Evolutionary conservation across 2,113 vertebrate species (phyloP).

Genomic region (Empidonax traillii): DNA sequence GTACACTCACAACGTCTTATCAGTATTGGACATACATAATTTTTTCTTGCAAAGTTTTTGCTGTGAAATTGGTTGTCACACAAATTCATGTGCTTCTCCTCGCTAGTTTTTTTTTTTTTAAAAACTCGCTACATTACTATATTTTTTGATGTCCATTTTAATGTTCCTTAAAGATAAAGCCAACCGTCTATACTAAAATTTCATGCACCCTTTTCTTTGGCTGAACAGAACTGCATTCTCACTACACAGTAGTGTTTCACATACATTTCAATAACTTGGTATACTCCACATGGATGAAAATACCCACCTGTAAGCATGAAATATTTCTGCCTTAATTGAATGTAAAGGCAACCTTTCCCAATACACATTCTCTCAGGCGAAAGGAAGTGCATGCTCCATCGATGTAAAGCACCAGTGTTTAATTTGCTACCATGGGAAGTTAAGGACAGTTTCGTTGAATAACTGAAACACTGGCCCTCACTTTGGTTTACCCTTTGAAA

Average conservation of each 20-base stretch:
- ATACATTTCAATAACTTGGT: slow-evolving; percentile 69
- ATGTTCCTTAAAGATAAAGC: slow-evolving; percentile 82
- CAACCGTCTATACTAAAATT: slow-evolving; percentile 70
- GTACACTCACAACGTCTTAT: slow-evolving; percentile 74
- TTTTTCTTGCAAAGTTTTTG: slow-evolving; percentile 74
- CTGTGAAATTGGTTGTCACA: slow-evolving; percentile 79
- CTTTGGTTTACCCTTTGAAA: not conserved
- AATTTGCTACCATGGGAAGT: not conserved
- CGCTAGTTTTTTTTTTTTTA: not conserved
- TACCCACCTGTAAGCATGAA: slow-evolving; percentile 61
- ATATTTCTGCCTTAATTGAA: slow-evolving; percentile 69
- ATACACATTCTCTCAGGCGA: not conserved
- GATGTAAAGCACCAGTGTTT: not conserved
- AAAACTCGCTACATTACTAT: slow-evolving; percentile 58
- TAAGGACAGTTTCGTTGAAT: not conserved
- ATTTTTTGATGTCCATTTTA: slow-evolving; percentile 78
- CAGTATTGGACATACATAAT: slow-evolving; percentile 78
- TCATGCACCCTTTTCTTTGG: slow-evolving; percentile 71
- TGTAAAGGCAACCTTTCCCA: slow-evolving; percentile 15
- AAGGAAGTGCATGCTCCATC: not conserved
- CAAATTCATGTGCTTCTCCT: slow-evolving; percentile 62
- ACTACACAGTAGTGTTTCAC: slow-evolving; percentile 61
- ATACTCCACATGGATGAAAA: slow-evolving; percentile 70
- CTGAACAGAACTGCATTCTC: slow-evolving; percentile 69
- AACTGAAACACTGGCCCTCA: not conserved